Conservation (phyloP, 64 coral and sea anemone genomes). For the Stylophora pistillata region DNA sequence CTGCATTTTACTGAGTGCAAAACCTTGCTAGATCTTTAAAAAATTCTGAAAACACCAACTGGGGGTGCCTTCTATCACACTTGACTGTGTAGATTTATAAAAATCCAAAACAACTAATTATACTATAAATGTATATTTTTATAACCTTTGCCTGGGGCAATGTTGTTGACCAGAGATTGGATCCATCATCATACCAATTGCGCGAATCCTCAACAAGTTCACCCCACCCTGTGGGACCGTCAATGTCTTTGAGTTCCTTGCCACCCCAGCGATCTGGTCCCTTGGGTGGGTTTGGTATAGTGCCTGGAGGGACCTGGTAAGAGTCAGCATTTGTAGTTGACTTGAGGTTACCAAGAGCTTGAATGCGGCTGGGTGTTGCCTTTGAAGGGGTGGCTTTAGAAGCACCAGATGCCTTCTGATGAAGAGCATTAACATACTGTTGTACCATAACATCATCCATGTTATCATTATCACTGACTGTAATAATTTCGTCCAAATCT, state of each 20-base stretch:
- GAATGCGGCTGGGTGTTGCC: conserved; percentile 72
- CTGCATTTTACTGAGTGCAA: too few species aligned
- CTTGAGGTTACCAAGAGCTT: conserved; percentile 81
- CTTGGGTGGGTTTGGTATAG: conserved; percentile 72
- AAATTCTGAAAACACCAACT: too few species aligned
- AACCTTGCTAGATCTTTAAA: too few species aligned
- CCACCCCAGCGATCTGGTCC: conserved; percentile 79
- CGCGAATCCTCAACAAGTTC: neutral
- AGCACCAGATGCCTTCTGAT: conserved; percentile 31
- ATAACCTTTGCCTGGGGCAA: too few species aligned
- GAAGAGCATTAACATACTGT: conserved; percentile 78
- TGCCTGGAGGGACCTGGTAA: conserved; percentile 36
- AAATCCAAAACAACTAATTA: too few species aligned
- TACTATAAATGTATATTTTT: too few species aligned
- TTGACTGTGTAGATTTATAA: too few species aligned
- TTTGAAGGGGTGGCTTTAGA: neutral
- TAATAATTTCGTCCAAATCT: conserved; percentile 66
- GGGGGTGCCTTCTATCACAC: too few species aligned
- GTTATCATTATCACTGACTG: conserved; percentile 84
- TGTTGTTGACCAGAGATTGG: conserved; percentile 37
- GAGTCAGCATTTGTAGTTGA: conserved; percentile 84
- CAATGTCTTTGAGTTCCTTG: conserved; percentile 52
- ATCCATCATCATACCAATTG: conserved; percentile 82
- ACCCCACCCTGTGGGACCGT: conserved; percentile 69
- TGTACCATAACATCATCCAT: conserved; percentile 85